These are phyloP conservation scores for Eretmocerus hayati DNA, from an alignment of 2,888 invertebrate genomes.

Conservation along the genomic window DNA sequence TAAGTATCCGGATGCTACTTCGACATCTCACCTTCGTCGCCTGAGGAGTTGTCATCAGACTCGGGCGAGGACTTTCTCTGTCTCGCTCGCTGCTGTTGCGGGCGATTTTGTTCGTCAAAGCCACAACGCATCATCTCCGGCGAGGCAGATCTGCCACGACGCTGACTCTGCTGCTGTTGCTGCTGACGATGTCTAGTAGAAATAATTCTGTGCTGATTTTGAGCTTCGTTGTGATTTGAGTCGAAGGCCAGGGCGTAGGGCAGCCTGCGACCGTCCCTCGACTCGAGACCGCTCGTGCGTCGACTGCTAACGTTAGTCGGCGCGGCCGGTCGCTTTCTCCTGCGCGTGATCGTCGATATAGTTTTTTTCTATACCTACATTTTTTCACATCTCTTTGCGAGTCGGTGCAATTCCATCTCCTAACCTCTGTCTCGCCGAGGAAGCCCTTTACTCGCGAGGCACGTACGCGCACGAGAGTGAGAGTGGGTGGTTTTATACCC, in stretches of 20 bases:
- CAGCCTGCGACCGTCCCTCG: slow-evolving; percentile 31
- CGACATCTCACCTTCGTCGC: slow-evolving; percentile 45
- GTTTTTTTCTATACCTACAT: background rate
- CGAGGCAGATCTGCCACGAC: slow-evolving; percentile 26
- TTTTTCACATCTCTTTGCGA: too few relatives aligned
- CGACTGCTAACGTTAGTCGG: slow-evolving; percentile 40
- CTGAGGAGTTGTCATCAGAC: slow-evolving; percentile 41
- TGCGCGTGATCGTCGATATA: slow-evolving; percentile 9
- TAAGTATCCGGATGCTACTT: too few relatives aligned
- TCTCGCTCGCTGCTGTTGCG: slow-evolving; percentile 6
- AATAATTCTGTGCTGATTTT: too few relatives aligned
- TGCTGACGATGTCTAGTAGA: slow-evolving; percentile 9
- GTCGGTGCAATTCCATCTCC: too few relatives aligned
- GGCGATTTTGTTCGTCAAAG: background rate
- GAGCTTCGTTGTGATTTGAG: slow-evolving; percentile 16
- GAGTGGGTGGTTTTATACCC: too few relatives aligned
- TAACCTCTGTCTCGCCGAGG: too few relatives aligned
- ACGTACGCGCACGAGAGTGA: too few relatives aligned
- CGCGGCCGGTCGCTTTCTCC: slow-evolving; percentile 39
- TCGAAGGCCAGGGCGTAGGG: slow-evolving; percentile 20
- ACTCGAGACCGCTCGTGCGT: slow-evolving; percentile 32
- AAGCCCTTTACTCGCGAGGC: too few relatives aligned
- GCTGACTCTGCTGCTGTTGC: slow-evolving; percentile 19
- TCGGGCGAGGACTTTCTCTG: slow-evolving; percentile 40
- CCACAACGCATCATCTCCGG: slow-evolving; percentile 22